Evolutionary conservation across 2,888 invertebrate genomes (phyloP).

Genomic region (Phyto melanocephala): DNA sequence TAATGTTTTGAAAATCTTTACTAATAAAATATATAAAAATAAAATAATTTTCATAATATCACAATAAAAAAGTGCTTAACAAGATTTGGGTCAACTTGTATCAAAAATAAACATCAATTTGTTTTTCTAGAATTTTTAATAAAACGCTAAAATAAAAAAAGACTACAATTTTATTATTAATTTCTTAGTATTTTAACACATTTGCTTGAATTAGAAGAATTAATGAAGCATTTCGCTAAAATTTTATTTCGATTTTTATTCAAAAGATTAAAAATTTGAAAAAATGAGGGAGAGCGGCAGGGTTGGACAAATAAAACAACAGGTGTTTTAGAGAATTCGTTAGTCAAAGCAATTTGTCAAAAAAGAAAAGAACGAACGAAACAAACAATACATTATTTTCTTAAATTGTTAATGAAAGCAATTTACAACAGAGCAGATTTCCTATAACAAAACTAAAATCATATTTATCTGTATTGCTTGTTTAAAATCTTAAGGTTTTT

Average conservation of each 20-base stretch:
- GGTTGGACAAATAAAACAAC: slow-evolving; percentile 21
- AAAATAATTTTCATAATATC: background rate
- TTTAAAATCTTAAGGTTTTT: slow-evolving; percentile 21
- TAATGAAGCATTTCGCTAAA: slow-evolving; percentile 33
- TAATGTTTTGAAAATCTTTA: background rate
- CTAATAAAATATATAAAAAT: slow-evolving; percentile 1
- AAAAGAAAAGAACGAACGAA: background rate
- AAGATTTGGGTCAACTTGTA: slow-evolving; percentile 24
- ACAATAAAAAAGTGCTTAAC: background rate
- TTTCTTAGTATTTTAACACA: background rate
- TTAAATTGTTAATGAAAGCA: slow-evolving; percentile 55
- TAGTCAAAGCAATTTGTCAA: slow-evolving; percentile 57
- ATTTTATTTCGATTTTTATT: slow-evolving; percentile 36
- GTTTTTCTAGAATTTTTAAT: background rate
- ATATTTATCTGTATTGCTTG: background rate
- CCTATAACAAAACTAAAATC: background rate
- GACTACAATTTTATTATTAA: background rate
- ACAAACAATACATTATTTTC: slow-evolving; percentile 41
- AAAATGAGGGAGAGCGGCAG: background rate
- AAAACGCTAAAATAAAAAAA: background rate
- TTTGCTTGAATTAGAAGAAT: slow-evolving; percentile 24
- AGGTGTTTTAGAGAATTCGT: slow-evolving; percentile 52
- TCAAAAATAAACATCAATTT: background rate
- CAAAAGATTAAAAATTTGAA: background rate
- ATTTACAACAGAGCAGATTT: slow-evolving; percentile 26